These are phyloP conservation scores for Cyprinodon diabolis DNA, from an alignment of 2,797 vertebrate species.

Conservation along the genomic window DNA sequence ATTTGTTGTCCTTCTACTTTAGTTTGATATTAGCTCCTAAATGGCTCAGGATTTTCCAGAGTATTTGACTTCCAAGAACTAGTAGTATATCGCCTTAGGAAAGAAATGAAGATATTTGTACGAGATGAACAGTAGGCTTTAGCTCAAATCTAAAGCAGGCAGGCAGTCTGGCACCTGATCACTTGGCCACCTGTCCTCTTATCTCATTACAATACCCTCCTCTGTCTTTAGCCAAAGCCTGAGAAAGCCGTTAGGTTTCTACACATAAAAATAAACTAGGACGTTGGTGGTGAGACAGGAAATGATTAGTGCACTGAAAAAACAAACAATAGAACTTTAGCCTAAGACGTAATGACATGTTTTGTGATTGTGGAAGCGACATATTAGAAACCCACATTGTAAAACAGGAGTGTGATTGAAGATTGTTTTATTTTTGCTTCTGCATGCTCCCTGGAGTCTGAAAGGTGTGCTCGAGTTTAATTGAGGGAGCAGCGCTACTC, in stretches of 20 bases:
- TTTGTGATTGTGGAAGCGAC: constrained; percentile 8
- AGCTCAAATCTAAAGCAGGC: constrained; percentile 64
- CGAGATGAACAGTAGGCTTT: constrained; percentile 23
- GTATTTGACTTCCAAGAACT: constrained; percentile 12
- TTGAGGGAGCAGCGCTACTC: constrained; percentile 27
- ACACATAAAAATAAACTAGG: constrained; percentile 45
- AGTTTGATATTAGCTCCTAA: constrained; percentile 18
- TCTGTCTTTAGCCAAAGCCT: constrained; percentile 62
- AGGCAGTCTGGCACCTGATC: constrained; percentile 72
- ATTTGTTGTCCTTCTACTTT: constrained; percentile 1
- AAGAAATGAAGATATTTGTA: constrained; percentile 23
- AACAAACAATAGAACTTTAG: constrained; percentile 3
- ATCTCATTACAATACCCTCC: constrained; percentile 75
- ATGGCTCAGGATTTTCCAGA: constrained; percentile 6
- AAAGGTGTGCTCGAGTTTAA: constrained; percentile 30
- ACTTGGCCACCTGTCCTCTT: constrained; percentile 77
- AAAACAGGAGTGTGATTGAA: constrained; percentile 32
- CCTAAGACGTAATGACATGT: not conserved
- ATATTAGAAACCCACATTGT: constrained; percentile 19
- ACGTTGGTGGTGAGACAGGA: constrained; percentile 15
- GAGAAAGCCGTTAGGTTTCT: constrained; percentile 29
- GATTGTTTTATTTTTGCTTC: constrained; percentile 33
- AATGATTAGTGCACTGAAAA: constrained; percentile 2
- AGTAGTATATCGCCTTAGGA: constrained; percentile 13
- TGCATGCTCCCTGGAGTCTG: constrained; percentile 26